Evolutionary conservation across 2,113 vertebrate species (phyloP).

Genomic region (Gracilinanus agilis): DNA sequence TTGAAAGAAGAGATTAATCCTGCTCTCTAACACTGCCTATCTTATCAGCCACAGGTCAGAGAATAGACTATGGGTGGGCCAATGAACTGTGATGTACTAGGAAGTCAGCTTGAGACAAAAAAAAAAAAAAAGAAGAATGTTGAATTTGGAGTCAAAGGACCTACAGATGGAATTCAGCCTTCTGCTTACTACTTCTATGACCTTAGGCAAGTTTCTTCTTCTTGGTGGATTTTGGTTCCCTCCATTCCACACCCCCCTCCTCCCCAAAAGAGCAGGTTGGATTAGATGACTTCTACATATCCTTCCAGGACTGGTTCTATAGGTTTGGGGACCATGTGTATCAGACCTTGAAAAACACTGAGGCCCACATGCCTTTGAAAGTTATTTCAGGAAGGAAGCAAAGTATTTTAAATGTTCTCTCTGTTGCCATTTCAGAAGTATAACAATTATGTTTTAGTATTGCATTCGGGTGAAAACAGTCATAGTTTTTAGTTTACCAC

Average conservation of each 20-base stretch:
- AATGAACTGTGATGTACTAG: background rate
- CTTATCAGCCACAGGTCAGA: slow-evolving; percentile 1
- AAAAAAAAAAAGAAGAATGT: background rate
- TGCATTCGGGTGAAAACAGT: slow-evolving; percentile 45
- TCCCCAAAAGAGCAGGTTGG: background rate
- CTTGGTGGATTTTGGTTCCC: background rate
- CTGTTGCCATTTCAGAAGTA: slow-evolving; percentile 26
- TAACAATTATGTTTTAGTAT: slow-evolving; percentile 34
- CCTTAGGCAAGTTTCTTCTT: too few relatives aligned
- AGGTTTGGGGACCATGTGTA: slow-evolving; percentile 18
- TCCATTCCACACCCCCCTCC: background rate
- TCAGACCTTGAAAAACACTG: slow-evolving; percentile 54
- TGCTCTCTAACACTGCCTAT: background rate
- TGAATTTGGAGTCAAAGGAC: background rate
- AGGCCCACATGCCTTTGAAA: background rate
- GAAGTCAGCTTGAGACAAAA: background rate
- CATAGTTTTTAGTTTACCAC: slow-evolving; percentile 10
- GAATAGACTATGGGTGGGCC: background rate
- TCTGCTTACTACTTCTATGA: background rate
- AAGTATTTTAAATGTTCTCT: background rate
- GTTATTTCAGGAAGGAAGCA: background rate
- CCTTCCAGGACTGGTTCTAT: background rate
- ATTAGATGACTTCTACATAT: background rate
- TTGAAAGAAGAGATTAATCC: background rate
- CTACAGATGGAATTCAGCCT: background rate